phyloP scores from a whole-genome alignment of 2,113 vertebrate genomes.

The Cariama cristata region DNA sequence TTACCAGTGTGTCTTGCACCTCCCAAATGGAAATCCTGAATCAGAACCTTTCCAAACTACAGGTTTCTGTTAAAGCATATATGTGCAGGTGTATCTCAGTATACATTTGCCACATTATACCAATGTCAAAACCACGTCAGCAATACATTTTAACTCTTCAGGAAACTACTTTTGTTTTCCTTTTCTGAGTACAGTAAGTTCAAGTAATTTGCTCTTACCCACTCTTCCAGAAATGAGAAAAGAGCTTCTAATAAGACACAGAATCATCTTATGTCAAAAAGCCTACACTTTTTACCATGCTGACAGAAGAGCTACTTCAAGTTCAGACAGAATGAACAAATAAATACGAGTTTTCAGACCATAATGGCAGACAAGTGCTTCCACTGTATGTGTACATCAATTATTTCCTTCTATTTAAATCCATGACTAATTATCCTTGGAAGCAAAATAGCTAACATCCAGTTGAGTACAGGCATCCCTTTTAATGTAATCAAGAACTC shows the following conservation, averaged over 20 bases:
- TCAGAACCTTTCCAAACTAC: neutral
- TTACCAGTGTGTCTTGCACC: fast-evolving
- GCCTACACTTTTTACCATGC: neutral
- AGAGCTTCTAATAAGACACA: slow-evolving; percentile 15
- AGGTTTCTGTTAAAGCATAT: neutral
- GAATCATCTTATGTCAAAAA: neutral
- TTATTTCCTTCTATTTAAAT: slow-evolving; percentile 57
- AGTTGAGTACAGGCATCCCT: neutral
- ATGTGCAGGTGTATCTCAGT: neutral
- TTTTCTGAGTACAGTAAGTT: neutral
- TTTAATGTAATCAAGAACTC: slow-evolving; percentile 55
- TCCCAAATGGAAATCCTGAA: neutral
- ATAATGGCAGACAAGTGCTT: slow-evolving; percentile 38
- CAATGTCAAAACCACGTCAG: neutral
- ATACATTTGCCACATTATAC: neutral
- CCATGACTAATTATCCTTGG: slow-evolving; percentile 52
- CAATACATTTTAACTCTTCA: neutral
- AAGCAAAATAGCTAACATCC: slow-evolving; percentile 52
- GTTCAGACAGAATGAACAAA: slow-evolving; percentile 41
- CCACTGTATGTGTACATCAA: slow-evolving; percentile 25
- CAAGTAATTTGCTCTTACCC: neutral
- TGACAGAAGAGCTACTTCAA: slow-evolving; percentile 32
- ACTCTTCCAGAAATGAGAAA: slow-evolving; percentile 34
- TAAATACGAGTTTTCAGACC: slow-evolving; percentile 30
- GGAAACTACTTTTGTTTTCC: neutral